phyloP scores from a whole-genome alignment of 1,140 invertebrate species.

The Apis mellifera region DNA sequence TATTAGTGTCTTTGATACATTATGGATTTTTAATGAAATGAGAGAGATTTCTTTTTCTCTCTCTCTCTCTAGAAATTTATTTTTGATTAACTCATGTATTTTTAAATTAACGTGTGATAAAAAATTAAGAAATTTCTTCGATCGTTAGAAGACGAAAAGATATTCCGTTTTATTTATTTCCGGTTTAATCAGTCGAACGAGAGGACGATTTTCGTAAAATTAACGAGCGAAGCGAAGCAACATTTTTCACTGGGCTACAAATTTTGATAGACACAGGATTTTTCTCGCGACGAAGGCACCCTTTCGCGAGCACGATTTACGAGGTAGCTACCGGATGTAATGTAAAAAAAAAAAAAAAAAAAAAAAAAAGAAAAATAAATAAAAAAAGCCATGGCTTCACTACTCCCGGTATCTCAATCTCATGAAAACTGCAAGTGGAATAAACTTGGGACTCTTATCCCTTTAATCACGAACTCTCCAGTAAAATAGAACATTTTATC shows the following conservation, averaged over 20 bases:
- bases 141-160: background rate
- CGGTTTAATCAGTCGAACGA: too few relatives aligned
- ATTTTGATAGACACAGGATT: constrained; percentile 23
- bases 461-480: constrained; percentile 15
- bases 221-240: constrained; percentile 13
- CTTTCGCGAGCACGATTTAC: constrained; percentile 28
- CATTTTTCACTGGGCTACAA: background rate
- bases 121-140: background rate
- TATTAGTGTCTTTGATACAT: too few relatives aligned
- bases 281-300: background rate
- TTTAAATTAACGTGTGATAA: too few relatives aligned
- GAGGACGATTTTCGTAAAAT: constrained; percentile 8
- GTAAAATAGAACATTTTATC: constrained; percentile 18
- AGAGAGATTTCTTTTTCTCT: too few relatives aligned
- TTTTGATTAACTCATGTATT: too few relatives aligned
- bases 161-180: background rate
- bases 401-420: background rate
- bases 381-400: background rate
- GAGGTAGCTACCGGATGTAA: constrained; percentile 2
- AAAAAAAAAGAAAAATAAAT: too few relatives aligned
- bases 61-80: too few relatives aligned
- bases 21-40: too few relatives aligned
- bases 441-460: constrained; percentile 2
- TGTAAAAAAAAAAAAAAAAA: background rate
- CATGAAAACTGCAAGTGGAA: background rate